Conservation (phyloP, 2,113 vertebrate species). For the Potamarius usumacintae region DNA sequence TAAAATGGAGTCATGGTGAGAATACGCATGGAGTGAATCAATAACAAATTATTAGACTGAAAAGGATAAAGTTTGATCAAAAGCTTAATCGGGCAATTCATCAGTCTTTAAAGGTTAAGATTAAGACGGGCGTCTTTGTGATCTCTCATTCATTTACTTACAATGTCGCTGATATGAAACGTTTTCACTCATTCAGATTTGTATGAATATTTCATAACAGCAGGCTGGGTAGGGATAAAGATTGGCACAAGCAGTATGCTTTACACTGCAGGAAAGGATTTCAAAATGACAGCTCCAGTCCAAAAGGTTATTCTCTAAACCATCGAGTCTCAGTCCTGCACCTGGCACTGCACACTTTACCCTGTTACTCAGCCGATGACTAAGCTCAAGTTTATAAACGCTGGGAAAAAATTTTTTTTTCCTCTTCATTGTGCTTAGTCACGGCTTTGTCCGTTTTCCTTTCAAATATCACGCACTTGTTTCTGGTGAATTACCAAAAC, state of each 20-base stretch:
- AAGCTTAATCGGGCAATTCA: background rate
- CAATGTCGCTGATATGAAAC: background rate
- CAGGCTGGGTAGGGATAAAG: background rate
- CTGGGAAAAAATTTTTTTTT: background rate
- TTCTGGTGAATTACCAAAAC: background rate
- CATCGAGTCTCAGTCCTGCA: background rate
- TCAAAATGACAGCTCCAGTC: slow-evolving; percentile 10
- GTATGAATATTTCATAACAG: background rate
- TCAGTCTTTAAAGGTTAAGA: background rate
- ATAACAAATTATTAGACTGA: too few species aligned
- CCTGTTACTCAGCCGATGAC: background rate
- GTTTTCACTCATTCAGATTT: background rate
- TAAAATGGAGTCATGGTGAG: too few species aligned
- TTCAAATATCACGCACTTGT: background rate
- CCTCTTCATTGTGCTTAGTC: too few species aligned
- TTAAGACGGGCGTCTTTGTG: background rate
- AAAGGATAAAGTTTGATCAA: too few species aligned
- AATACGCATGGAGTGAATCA: too few species aligned
- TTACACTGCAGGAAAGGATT: slow-evolving; percentile 4
- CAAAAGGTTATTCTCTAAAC: slow-evolving; percentile 26
- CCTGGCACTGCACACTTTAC: background rate
- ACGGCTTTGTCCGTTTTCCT: background rate
- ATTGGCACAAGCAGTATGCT: background rate
- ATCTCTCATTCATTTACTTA: background rate
- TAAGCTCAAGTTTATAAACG: background rate